Conservation (phyloP, 1,140 invertebrate genomes). For the Macrobrachium nipponense region DNA sequence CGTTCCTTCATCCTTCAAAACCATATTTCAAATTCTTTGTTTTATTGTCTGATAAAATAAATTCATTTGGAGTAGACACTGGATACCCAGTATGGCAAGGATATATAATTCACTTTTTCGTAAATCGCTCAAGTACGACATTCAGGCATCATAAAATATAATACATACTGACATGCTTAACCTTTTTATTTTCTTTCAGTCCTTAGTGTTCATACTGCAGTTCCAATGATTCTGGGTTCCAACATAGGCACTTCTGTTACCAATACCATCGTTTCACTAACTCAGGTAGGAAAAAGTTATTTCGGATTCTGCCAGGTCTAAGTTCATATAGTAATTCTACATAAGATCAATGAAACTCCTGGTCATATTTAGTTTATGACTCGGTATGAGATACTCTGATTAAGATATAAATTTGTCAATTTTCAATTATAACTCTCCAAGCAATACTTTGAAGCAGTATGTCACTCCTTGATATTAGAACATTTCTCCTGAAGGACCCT, state of each 20-base stretch:
- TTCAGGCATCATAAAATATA: not conserved
- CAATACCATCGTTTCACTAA: constrained; percentile 74
- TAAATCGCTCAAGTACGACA: no score
- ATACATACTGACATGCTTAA: not conserved
- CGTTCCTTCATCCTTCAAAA: no score
- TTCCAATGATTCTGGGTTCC: constrained; percentile 75
- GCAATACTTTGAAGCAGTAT: no score
- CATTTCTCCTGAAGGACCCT: not conserved
- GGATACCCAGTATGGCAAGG: no score
- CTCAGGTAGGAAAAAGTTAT: constrained; percentile 67
- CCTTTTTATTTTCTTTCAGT: constrained; percentile 68
- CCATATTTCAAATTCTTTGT: no score
- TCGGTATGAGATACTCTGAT: not conserved
- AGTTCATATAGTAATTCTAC: no score
- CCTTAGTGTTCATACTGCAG: constrained; percentile 70
- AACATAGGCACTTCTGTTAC: constrained; percentile 76
- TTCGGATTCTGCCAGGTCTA: constrained; percentile 58
- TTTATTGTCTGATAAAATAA: not conserved
- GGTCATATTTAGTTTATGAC: not conserved
- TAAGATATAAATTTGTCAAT: no score
- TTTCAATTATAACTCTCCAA: no score
- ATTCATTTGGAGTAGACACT: no score
- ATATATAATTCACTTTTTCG: not conserved
- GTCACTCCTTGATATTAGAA: no score
- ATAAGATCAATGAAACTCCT: not conserved